Conservation (phyloP, 2,888 invertebrate species). For the Halictus quadricinctus region DNA sequence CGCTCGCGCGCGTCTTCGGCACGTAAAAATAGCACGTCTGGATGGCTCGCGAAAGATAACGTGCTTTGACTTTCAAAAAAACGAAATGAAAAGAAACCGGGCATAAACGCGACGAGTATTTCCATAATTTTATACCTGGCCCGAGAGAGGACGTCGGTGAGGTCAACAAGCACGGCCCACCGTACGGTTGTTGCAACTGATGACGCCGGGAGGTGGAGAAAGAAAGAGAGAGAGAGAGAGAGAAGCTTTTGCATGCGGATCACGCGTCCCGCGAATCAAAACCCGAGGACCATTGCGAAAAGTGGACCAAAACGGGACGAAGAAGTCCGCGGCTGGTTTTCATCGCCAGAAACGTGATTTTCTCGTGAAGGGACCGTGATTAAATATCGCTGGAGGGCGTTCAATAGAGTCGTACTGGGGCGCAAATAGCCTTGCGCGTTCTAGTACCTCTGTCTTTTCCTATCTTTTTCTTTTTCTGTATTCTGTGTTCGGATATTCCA, state of each 20-base stretch:
- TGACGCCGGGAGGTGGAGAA: constrained; percentile 1
- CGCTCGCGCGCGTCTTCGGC: not conserved
- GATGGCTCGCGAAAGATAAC: constrained; percentile 42
- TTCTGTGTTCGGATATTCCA: not conserved
- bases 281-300: constrained; percentile 13
- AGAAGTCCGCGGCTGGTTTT: constrained; percentile 1
- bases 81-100: constrained; percentile 2
- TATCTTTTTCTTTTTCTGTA: not conserved
- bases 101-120: constrained; percentile 34
- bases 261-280: constrained; percentile 4
- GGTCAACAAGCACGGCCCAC: constrained; percentile 32
- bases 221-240: too few species aligned
- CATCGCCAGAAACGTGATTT: constrained; percentile 6
- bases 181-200: constrained; percentile 21
- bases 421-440: not conserved
- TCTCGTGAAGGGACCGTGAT: not conserved
- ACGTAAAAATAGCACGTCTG: constrained; percentile 53
- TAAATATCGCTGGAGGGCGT: not conserved
- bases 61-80: constrained; percentile 47
- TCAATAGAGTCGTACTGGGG: not conserved
- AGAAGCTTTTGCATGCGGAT: constrained; percentile 20
- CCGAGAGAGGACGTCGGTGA: constrained; percentile 15
- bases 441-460: not conserved
- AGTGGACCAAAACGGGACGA: constrained; percentile 5
- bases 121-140: constrained; percentile 52